Conservation (phyloP, 2,888 invertebrate genomes). For the Apamea sordens region DNA sequence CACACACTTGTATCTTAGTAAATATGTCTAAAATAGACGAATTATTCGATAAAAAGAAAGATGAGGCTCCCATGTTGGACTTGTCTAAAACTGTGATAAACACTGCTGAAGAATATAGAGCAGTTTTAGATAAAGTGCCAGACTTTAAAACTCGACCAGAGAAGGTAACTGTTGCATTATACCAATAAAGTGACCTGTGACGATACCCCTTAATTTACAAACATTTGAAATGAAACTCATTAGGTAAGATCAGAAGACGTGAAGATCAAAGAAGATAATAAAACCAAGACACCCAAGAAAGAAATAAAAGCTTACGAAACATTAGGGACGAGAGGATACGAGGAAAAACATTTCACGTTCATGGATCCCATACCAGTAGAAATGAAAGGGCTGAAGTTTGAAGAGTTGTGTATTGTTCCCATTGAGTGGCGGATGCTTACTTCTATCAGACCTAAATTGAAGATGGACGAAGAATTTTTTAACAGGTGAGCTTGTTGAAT, state of each 20-base stretch:
- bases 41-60: slow-evolving; percentile 95
- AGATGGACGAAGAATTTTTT: slow-evolving; percentile 96
- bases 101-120: slow-evolving; percentile 95
- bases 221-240: slow-evolving; percentile 51
- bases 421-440: slow-evolving; percentile 98
- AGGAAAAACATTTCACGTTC: slow-evolving; percentile 89
- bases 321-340: slow-evolving; percentile 91
- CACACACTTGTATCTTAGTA: slow-evolving; percentile 60
- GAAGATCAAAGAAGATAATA: slow-evolving; percentile 93
- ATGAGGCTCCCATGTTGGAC: slow-evolving; percentile 95
- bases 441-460: slow-evolving; percentile 95
- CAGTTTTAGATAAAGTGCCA: slow-evolving; percentile 95
- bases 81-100: slow-evolving; percentile 94
- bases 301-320: slow-evolving; percentile 92
- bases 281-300: slow-evolving; percentile 93
- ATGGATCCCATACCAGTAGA: slow-evolving; percentile 95
- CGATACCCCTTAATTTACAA: slow-evolving; percentile 32
- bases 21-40: slow-evolving; percentile 94
- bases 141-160: slow-evolving; percentile 97
- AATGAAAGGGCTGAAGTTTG: slow-evolving; percentile 93
- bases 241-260: slow-evolving; percentile 94
- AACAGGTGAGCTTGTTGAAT: slow-evolving; percentile 89
- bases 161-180: slow-evolving; percentile 89
- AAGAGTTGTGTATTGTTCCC: slow-evolving; percentile 95
- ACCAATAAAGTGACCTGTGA: slow-evolving; percentile 30